Evolutionary conservation across 2,113 vertebrate species (phyloP).

Genomic region (Accipiter virgatus): DNA sequence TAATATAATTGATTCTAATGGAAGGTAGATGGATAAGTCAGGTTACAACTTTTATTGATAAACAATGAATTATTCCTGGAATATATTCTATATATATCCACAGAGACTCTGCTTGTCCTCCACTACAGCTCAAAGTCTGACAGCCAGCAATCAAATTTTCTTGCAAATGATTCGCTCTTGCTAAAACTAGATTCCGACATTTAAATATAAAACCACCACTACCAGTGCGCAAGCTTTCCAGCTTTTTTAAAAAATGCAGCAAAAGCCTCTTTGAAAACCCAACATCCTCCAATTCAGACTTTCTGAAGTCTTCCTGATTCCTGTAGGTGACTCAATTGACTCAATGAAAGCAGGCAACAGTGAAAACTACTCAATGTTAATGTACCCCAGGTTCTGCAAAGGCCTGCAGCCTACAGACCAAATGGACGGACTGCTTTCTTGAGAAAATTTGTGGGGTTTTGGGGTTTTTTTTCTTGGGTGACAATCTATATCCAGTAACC

Average conservation of each 20-base stretch:
- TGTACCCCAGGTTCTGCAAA: neutral
- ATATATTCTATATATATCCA: neutral
- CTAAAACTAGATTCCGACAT: neutral
- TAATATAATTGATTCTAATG: neutral
- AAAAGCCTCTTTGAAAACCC: neutral
- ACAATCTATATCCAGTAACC: neutral
- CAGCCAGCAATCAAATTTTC: neutral
- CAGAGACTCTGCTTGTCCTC: neutral
- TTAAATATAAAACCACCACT: neutral
- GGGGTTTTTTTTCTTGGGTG: neutral
- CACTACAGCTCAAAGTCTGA: neutral
- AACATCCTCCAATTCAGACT: neutral
- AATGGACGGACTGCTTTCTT: neutral
- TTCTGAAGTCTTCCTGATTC: neutral
- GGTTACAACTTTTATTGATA: neutral
- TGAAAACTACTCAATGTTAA: neutral
- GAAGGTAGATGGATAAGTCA: neutral
- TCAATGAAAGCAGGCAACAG: neutral
- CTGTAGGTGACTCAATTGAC: rapidly evolving
- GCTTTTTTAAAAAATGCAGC: neutral
- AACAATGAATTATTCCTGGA: neutral
- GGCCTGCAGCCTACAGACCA: neutral
- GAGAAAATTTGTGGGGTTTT: neutral
- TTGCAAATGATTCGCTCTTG: neutral
- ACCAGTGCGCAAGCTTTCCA: neutral